phyloP scores from a whole-genome alignment of 1,140 invertebrate genomes.

The Sminthurinus signatus region DNA sequence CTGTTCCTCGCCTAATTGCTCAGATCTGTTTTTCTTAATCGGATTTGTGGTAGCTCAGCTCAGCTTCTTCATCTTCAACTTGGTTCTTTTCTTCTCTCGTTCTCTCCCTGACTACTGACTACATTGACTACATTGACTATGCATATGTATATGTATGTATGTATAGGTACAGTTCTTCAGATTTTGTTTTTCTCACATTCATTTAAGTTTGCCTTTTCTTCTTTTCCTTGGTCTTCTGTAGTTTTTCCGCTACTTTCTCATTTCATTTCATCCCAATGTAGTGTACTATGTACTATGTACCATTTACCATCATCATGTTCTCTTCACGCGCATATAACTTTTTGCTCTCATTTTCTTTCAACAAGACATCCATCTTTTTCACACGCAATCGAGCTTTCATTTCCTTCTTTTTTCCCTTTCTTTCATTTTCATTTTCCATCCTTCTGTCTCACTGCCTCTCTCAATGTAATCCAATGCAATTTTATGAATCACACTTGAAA shows the following conservation, averaged over 20 bases:
- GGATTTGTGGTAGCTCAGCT: constrained; percentile 16
- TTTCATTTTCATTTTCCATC: too few species aligned
- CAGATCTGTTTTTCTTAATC: constrained; percentile 18
- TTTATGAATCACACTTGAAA: too few species aligned
- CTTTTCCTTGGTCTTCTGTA: background rate
- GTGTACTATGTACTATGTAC: too few species aligned
- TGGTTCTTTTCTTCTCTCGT: too few species aligned
- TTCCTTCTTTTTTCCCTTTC: background rate
- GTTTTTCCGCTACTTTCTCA: background rate
- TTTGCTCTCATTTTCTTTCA: background rate
- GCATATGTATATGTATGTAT: background rate
- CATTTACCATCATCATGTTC: too few species aligned
- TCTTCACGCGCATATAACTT: background rate
- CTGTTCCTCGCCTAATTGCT: constrained; percentile 12
- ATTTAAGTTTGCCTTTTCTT: constrained; percentile 2
- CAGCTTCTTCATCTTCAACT: constrained; percentile 16
- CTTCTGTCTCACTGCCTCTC: too few species aligned
- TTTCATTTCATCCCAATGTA: background rate
- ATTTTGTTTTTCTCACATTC: constrained; percentile 19
- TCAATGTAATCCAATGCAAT: too few species aligned
- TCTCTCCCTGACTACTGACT: too few species aligned
- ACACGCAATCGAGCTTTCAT: background rate
- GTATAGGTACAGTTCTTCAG: too few species aligned
- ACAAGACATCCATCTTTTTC: background rate
- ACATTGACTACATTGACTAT: background rate